phyloP scores from a whole-genome alignment of 64 coral and sea anemone genomes.

The Pocillopora verrucosa region DNA sequence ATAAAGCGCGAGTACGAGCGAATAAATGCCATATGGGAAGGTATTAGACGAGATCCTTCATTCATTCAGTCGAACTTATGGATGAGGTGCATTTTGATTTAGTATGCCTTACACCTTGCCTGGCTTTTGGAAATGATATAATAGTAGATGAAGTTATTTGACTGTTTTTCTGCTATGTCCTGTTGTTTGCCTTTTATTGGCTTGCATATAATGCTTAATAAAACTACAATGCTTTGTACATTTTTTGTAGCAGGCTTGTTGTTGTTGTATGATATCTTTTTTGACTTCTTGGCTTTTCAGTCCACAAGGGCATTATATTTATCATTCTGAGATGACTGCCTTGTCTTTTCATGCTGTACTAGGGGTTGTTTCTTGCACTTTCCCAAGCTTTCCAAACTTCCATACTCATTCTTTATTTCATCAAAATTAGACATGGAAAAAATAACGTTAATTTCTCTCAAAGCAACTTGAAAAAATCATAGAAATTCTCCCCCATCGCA shows the following conservation, averaged over 20 bases:
- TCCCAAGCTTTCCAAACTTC: not conserved
- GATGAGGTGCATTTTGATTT: too few species aligned
- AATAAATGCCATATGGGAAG: too few species aligned
- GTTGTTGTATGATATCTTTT: slow-evolving; percentile 9
- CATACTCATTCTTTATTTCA: not conserved
- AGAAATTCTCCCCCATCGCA: slow-evolving; percentile 16
- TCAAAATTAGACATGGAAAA: not conserved
- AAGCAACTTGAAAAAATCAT: slow-evolving; percentile 6
- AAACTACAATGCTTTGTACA: not conserved
- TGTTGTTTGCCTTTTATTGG: too few species aligned
- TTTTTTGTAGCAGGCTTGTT: not conserved
- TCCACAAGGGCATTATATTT: not conserved
- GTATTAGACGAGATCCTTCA: too few species aligned
- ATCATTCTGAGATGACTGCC: not conserved
- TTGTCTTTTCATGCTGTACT: not conserved
- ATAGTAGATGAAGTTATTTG: too few species aligned
- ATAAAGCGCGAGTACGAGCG: too few species aligned
- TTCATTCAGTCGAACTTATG: too few species aligned
- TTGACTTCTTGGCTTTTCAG: slow-evolving; percentile 34
- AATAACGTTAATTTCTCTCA: not conserved
- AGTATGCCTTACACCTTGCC: too few species aligned
- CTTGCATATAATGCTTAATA: not conserved
- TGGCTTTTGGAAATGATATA: too few species aligned
- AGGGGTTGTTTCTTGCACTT: not conserved
- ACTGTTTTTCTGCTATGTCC: too few species aligned